Evolutionary conservation across 2,113 vertebrate species (phyloP), one percentile per base, ranked within the genome.

Genomic region (Ctenomys sociabilis): DNA sequence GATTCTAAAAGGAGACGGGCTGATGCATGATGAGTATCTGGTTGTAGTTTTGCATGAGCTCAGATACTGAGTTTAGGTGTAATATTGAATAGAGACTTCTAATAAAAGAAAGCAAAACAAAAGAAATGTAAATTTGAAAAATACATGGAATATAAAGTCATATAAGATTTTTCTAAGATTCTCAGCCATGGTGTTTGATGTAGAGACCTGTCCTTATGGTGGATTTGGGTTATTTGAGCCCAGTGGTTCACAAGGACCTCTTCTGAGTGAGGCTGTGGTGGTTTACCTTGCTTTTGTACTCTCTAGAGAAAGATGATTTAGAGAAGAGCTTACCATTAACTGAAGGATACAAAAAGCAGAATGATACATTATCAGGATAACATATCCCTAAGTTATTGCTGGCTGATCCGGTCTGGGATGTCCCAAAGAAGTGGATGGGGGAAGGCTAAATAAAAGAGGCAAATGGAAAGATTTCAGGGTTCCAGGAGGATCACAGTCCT

Each of bases 141-240:
- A 68, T 28, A 64, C 32, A 30, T 2, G 3, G 19, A 45, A 54
- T 54, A 22, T 85, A 37, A 94, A 11, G 6, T 13, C 10, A 75
- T 28, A 24, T 11, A 28, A 77, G 12, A 45, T 49, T 4, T 68
- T 22, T 82, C 72, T 26, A 35, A 52, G 7, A n/a, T 73, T 70
- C 21, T 88, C 17, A 75, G 21, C 30, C 16, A 14, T 49, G 4
- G 52, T 52, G 22, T 70, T 78, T 57, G 49, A 8, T 30, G 32
- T 32, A 16, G 16, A 59, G 32, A 35, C 85, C n/a, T 61, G 7
- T 26, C 57, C 22, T 73, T 59, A 2, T 0, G 24, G 4, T 30
- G 26, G n/a, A 37, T 83, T 90, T 92, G 21, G 22, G 57, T 90
- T 88, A 63, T 30, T 13, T 92, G 59, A 93, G n/a, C 54, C 85